A percentile compares a stretch with the other conserved stretches of the same genome.
These are phyloP conservation scores for Lepidostoma basale DNA, from an alignment of 1,140 invertebrate species.

Conservation along the genomic window DNA sequence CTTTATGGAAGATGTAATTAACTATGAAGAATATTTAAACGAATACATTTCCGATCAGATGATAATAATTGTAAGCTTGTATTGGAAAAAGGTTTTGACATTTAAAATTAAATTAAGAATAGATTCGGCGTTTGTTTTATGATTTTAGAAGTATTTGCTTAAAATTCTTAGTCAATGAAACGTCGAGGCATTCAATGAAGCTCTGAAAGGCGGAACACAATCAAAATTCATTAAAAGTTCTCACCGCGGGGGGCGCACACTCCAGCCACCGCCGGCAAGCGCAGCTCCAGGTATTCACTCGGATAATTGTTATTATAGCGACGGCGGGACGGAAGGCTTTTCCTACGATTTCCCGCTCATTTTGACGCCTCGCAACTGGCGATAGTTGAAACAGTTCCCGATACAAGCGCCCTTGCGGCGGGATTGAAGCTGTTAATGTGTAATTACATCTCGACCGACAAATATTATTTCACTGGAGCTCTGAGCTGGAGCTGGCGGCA, in stretches of 20 bases:
- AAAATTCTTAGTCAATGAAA: not conserved
- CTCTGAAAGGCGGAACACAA: not conserved
- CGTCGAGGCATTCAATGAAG: not conserved
- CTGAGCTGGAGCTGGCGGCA: conserved; percentile 18
- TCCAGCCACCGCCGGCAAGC: no score
- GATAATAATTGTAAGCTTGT: no score
- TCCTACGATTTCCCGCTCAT: not conserved
- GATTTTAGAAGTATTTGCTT: no score
- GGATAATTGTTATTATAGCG: no score
- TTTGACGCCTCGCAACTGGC: not conserved
- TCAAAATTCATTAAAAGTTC: conserved; percentile 22
- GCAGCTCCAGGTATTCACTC: no score
- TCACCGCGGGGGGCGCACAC: not conserved
- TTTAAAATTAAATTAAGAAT: no score
- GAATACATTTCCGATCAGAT: no score
- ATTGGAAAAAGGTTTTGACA: no score
- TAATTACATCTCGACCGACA: conserved; percentile 38
- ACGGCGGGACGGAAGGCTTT: not conserved
- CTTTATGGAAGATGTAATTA: no score
- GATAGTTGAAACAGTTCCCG: conserved; percentile 13
- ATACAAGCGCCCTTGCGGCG: not conserved
- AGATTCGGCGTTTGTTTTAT: no score
- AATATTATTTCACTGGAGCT: conserved; percentile 36
- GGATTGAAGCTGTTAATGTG: conserved; percentile 22
- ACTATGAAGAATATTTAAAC: no score